phyloP scores from a whole-genome alignment of 2,888 invertebrate genomes.

The Syritta pipiens region DNA sequence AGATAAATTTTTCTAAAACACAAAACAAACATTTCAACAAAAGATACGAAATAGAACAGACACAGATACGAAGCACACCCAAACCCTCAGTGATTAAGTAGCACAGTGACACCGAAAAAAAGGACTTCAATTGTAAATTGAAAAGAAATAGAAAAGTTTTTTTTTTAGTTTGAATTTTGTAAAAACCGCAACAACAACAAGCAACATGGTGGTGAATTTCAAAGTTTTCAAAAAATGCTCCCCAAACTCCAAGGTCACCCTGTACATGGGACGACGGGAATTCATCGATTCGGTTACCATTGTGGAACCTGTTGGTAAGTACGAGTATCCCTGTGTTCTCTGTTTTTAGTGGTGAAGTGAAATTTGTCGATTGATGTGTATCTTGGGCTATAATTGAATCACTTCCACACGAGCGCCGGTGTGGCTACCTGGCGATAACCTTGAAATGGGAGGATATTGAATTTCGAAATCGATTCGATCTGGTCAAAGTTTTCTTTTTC shows the following conservation, averaged over 20 bases:
- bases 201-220: constrained; percentile 91
- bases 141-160: background rate
- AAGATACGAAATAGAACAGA: background rate
- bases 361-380: background rate
- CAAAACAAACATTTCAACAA: background rate
- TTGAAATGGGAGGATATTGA: background rate
- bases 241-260: constrained; percentile 91
- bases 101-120: no score
- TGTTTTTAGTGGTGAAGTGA: constrained; percentile 1
- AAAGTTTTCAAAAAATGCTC: constrained; percentile 95
- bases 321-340: background rate
- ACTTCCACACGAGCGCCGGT: constrained; percentile 20
- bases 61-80: background rate
- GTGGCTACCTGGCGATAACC: background rate
- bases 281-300: constrained; percentile 92
- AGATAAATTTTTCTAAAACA: constrained; percentile 13
- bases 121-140: constrained; percentile 3
- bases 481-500: background rate
- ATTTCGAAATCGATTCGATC: background rate
- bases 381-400: constrained; percentile 22
- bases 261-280: constrained; percentile 92
- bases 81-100: background rate
- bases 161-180: no score
- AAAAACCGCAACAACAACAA: background rate
- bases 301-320: constrained; percentile 91